These are phyloP conservation scores for Parapsyche elsis DNA, from an alignment of 1,140 invertebrate species.

Conservation along the genomic window DNA sequence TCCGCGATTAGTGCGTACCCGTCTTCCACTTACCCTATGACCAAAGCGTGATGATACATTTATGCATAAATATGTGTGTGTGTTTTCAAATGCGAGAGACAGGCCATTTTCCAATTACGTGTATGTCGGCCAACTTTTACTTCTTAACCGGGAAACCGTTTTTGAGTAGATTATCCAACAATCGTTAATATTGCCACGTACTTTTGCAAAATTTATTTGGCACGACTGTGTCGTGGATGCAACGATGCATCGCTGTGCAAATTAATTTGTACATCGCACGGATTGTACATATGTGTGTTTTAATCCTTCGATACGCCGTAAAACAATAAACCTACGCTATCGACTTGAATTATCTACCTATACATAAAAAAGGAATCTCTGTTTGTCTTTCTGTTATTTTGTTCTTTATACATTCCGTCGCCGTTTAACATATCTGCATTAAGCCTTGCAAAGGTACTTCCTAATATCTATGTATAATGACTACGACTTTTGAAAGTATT, in stretches of 20 bases:
- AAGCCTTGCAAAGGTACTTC: too few relatives aligned
- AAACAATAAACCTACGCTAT: too few relatives aligned
- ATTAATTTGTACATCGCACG: not conserved
- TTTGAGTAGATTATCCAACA: constrained; percentile 26
- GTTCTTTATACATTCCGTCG: too few relatives aligned
- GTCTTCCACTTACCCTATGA: constrained; percentile 22
- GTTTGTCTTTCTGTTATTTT: too few relatives aligned
- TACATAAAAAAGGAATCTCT: too few relatives aligned
- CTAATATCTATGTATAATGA: too few relatives aligned
- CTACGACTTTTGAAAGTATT: too few relatives aligned
- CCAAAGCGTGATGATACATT: constrained; percentile 12
- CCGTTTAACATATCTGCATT: too few relatives aligned
- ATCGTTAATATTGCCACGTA: constrained; percentile 12
- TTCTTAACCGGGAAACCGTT: not conserved
- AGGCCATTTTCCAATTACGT: constrained; percentile 28
- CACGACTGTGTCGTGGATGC: constrained; percentile 8
- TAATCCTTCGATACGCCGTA: too few relatives aligned
- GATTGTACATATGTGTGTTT: not conserved
- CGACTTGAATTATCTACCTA: too few relatives aligned
- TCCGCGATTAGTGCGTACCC: not conserved
- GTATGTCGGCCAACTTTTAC: constrained; percentile 24
- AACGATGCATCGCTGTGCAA: not conserved
- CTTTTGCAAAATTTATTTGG: constrained; percentile 28
- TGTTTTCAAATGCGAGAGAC: not conserved
- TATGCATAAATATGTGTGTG: not conserved